Base-by-base conservation (phyloP, 1,140 invertebrate genomes). In the Drosophila elegans region DNA sequence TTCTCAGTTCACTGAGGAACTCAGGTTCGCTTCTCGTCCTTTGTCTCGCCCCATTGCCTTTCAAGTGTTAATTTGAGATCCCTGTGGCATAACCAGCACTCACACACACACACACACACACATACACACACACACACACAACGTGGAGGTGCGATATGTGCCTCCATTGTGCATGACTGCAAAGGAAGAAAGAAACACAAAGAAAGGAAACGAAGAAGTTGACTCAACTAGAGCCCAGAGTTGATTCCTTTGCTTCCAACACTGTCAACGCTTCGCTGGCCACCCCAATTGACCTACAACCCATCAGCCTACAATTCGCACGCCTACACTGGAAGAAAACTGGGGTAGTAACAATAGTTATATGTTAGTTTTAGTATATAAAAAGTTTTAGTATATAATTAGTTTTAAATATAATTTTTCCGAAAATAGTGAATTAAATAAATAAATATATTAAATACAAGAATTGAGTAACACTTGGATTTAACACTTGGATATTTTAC, bases 41-140 rank as follows among this genome's bases (percentile, higher is more conserved):
- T 48, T 34, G 45, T 27, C 25, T 60, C 60, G 78, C 63, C 64
- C 60, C 78, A 80, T 81, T 76, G 78, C 66, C 60, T 64, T 73
- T 81, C 78, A 81, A 81, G 79, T 81, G 78, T 81, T 81, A 81
- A 81, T 81, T 81, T 81, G 79, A 81, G 62, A 81, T 81, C 78
- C 68, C 73, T 71, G 60, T 66, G 73, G 60, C 69, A 69, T 63
- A 74, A 78, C 59, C 57, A 44, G 56, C 55, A 74, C 56, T 61
- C 54, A 77, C 42, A 49, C 49, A 54, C 57, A n/a, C 27, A 29
- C 16, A 12, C 44, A 46, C 21, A 46, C 44, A 25, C 46, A 10
- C 45, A 38, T 44, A 54, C 57, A n/a, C 27, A 29, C 16, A 12
- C 44, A 21, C 16, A 46, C 21, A 46, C 44, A 25, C 46, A 10